Evolutionary conservation across 2,797 vertebrate species (phyloP).

Genomic region (Sarcoramphus papa): DNA sequence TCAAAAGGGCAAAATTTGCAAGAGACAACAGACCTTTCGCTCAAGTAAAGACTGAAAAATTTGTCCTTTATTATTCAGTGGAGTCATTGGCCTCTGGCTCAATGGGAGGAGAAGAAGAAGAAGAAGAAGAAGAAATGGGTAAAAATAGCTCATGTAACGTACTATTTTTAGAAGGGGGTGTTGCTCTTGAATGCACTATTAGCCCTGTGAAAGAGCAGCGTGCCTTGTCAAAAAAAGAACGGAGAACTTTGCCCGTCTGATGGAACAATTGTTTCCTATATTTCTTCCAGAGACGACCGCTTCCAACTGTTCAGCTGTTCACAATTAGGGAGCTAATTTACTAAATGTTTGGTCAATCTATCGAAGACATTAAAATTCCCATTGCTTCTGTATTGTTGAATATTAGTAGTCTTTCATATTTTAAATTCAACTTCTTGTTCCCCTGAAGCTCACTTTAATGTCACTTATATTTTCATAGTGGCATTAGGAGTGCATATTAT

Average conservation of each 20-base stretch:
- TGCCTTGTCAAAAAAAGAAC: neutral
- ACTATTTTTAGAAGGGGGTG: neutral
- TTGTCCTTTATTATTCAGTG: neutral
- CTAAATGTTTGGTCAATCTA: neutral
- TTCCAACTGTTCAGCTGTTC: constrained; percentile 25
- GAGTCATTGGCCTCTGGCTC: neutral
- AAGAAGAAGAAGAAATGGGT: neutral
- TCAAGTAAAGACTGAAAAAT: neutral
- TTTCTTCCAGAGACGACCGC: neutral
- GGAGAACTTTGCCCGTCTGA: neutral
- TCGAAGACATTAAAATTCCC: neutral
- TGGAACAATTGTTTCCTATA: neutral
- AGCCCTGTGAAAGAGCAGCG: neutral
- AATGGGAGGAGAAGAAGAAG: neutral
- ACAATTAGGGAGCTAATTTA: neutral
- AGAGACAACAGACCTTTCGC: neutral
- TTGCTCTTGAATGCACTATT: neutral
- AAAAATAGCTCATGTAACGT: neutral
- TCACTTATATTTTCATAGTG: neutral
- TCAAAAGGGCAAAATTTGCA: neutral
- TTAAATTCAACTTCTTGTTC: neutral
- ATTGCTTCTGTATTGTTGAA: neutral
- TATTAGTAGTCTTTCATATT: neutral
- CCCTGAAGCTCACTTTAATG: neutral
- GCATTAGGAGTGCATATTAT: neutral